Percentiles rank a stretch among this genome's conserved stretches.
phyloP scores from a whole-genome alignment of 2,113 vertebrate genomes.

The Cyprinus carpio region DNA sequence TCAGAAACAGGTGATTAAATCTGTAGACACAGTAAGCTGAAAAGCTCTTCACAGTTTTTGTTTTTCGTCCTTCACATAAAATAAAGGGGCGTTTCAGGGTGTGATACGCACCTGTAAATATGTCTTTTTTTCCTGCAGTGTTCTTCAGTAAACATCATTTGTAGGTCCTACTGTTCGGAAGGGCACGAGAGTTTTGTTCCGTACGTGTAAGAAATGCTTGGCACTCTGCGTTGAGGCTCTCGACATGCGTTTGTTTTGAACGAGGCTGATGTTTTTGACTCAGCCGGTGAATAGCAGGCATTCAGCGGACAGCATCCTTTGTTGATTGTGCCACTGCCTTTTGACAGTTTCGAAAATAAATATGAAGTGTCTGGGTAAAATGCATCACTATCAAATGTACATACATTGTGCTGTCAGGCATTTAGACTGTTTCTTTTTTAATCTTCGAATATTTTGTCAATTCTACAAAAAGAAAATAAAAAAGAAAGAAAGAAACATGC shows the following conservation, averaged over 20 bases:
- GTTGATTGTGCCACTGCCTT: not conserved
- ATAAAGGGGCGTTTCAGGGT: conserved; percentile 46
- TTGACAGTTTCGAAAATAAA: conserved; percentile 63
- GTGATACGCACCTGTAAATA: conserved; percentile 51
- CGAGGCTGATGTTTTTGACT: not conserved
- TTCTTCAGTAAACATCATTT: conserved; percentile 51
- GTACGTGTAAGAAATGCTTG: conserved; percentile 37
- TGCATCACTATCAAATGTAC: conserved; percentile 62
- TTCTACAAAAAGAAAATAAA: conserved; percentile 48
- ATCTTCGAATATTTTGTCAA: conserved; percentile 45
- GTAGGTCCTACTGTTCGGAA: conserved; percentile 31
- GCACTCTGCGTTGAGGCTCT: not conserved
- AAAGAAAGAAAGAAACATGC: conserved; percentile 62
- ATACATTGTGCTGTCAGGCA: conserved; percentile 67
- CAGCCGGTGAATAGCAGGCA: no score
- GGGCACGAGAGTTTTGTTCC: conserved; percentile 41
- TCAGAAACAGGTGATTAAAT: conserved; percentile 68
- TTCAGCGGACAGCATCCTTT: not conserved
- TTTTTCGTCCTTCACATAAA: conserved; percentile 63
- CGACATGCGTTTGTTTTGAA: conserved; percentile 17
- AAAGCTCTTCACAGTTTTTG: conserved; percentile 72
- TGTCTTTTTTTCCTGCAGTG: conserved; percentile 55
- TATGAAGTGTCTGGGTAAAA: conserved; percentile 64
- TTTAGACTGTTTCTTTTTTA: conserved; percentile 57
- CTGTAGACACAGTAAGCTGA: conserved; percentile 61